Evolutionary conservation across 2,888 invertebrate species (phyloP), one percentile per base, ranked within the genome.

Genomic region (Caenorhabditis japonica): DNA sequence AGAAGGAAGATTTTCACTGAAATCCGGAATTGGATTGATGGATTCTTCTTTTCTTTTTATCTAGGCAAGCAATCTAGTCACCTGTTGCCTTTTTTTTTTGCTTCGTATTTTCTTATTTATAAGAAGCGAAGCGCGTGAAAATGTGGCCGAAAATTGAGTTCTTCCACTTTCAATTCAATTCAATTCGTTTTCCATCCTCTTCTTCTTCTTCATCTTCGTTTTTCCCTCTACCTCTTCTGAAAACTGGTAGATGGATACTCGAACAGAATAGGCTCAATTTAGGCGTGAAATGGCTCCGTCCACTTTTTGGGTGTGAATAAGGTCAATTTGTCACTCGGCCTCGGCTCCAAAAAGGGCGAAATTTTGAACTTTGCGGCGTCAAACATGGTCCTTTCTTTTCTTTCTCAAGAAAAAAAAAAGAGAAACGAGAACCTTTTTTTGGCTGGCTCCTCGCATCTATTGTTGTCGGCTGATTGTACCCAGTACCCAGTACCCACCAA

Each of bases 261-360:
- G 30, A 10, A 10, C 10, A 7, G 30, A 30, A 7, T 30, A 30
- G 5, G 30, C 7, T 7, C 7, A 30, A 30, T 5, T 10, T 5
- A 7, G 7, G 10, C 30, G 30, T 30, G 30, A 30, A 10, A 30
- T 30, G 7, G 7, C 30, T 10, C 30, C 30, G 5, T 30, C 30
- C 30, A 5, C 10, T 30, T 58, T 51, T 15, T 21, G n/a, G 8
- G 27, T 62, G n/a, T 64, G 62, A 64, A 64, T 64, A 41, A 47
- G 53, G 43, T 55, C 44, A 64, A 64, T 55, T 64, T 64, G 62
- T n/a, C n/a, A n/a, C n/a, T n/a, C n/a, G n/a, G n/a, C n/a, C n/a
- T n/a, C n/a, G n/a, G n/a, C n/a, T n/a, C n/a, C n/a, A n/a, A n/a
- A n/a, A n/a, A n/a, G n/a, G n/a, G n/a, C n/a, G n/a, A n/a, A n/a